Conservation (phyloP, 2,888 invertebrate genomes). For the Coremacera marginata region DNA sequence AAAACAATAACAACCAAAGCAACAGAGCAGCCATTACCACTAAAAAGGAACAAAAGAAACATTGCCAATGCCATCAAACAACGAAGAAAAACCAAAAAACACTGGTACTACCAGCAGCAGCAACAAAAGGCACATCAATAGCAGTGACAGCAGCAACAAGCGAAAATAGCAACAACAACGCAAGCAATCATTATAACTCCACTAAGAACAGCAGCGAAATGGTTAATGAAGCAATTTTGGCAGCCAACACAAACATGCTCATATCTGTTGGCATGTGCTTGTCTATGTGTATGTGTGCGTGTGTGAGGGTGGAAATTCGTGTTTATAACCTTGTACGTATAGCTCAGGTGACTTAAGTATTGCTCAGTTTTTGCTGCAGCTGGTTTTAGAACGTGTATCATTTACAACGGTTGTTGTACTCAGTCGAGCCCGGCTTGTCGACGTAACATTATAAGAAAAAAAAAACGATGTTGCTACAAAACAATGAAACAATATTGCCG, state of each 20-base stretch:
- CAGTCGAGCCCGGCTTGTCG: too few relatives aligned
- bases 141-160: not conserved
- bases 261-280: not conserved
- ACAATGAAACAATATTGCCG: not conserved
- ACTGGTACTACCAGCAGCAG: not conserved
- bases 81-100: too few relatives aligned
- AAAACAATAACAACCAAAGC: not conserved
- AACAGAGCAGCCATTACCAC: not conserved
- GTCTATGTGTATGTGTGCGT: not conserved
- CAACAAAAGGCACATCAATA: not conserved
- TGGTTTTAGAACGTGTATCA: not conserved
- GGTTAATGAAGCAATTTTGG: slow-evolving; percentile 4
- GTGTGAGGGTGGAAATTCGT: not conserved
- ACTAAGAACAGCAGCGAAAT: not conserved
- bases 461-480: not conserved
- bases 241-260: not conserved
- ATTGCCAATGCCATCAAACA: too few relatives aligned
- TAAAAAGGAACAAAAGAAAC: not conserved
- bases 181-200: not conserved
- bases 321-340: not conserved
- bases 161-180: not conserved
- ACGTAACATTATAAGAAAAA: not conserved
- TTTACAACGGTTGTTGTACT: too few relatives aligned
- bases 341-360: not conserved
- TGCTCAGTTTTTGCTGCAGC: not conserved